Conservation (phyloP, 2,797 vertebrate genomes). For the Cynodonichthys magdalenae region DNA sequence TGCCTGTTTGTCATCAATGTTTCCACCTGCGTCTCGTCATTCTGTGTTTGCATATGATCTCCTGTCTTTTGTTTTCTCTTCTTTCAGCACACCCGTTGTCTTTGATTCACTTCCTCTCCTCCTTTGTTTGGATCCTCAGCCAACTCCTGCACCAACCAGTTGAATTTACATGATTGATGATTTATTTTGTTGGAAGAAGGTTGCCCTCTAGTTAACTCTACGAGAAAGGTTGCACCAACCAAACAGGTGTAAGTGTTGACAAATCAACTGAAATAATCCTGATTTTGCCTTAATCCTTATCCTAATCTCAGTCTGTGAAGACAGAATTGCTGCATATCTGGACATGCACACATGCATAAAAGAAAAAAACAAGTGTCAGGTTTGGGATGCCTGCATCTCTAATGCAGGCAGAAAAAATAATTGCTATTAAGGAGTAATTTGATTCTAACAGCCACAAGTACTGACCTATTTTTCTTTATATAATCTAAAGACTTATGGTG, state of each 20-base stretch:
- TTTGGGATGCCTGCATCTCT: background rate
- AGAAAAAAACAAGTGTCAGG: too few relatives aligned
- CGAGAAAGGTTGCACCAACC: background rate
- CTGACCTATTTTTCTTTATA: slow-evolving; percentile 61
- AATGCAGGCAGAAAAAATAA: slow-evolving; percentile 25
- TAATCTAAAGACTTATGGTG: slow-evolving; percentile 60
- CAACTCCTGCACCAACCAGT: background rate
- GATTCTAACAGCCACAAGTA: slow-evolving; percentile 26
- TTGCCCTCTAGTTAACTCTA: background rate
- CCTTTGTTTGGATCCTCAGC: too few relatives aligned
- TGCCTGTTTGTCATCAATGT: background rate
- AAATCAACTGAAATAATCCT: too few relatives aligned
- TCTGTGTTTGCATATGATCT: background rate
- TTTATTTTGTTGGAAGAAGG: background rate
- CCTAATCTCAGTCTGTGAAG: too few relatives aligned
- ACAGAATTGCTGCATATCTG: too few relatives aligned
- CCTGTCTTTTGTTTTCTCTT: background rate
- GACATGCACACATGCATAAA: too few relatives aligned
- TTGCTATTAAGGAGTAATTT: slow-evolving; percentile 28
- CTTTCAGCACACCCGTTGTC: too few relatives aligned
- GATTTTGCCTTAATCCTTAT: too few relatives aligned
- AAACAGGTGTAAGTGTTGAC: background rate
- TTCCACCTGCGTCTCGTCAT: background rate
- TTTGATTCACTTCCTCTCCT: too few relatives aligned
- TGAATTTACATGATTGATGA: background rate